Base-by-base conservation (phyloP, 2,888 invertebrate genomes). In the Tromatobia lineatoria region DNA sequence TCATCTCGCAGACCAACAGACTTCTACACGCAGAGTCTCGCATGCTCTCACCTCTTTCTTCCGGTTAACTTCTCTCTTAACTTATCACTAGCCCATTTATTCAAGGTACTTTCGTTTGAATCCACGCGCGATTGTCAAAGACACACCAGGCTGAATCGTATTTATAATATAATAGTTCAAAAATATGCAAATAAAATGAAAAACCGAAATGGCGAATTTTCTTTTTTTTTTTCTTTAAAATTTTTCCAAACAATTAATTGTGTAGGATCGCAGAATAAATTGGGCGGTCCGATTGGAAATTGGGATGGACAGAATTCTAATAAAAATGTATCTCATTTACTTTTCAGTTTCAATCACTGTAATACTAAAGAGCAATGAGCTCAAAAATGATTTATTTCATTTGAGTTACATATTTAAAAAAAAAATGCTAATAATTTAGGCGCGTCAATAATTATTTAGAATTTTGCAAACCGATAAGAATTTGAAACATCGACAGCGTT, bases 31-130 rank as follows among this genome's bases (percentile, higher is more conserved):
- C 86, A 82, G 82, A 78, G 76, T 84, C 74, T 80, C 82, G 73
- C 83, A 71, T 64, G 50, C 64, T 52, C 42, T 54, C 71, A 61
- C 67, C 29, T 29, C 45, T 20, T 74, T 70, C 69, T 71, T 81
- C 57, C 73, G 69, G 57, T 54, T 78, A 52, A 59, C 64, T 76
- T 77, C 64, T 85, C 81, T 78, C 86, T 86, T 82, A 83, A 83
- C 76, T 79, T 79, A 87, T 87, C 87, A 87, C 87, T 80, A 87
- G 86, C 85, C 86, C 87, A 87, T 87, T 87, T 87, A 87, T 87
- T 85, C 78, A 85, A 86, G 86, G 86, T 84, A 87, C 86, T 85
- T 84, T 87, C 86, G 86, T 87, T 75, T 80, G 77, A 87, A 78
- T 82, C 85, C 86, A 85, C 85, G 76, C 85, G 83, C 86, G 87